These are phyloP conservation scores for Neomorphus geoffroyi DNA, from an alignment of 2,797 vertebrate genomes.

Conservation along the genomic window DNA sequence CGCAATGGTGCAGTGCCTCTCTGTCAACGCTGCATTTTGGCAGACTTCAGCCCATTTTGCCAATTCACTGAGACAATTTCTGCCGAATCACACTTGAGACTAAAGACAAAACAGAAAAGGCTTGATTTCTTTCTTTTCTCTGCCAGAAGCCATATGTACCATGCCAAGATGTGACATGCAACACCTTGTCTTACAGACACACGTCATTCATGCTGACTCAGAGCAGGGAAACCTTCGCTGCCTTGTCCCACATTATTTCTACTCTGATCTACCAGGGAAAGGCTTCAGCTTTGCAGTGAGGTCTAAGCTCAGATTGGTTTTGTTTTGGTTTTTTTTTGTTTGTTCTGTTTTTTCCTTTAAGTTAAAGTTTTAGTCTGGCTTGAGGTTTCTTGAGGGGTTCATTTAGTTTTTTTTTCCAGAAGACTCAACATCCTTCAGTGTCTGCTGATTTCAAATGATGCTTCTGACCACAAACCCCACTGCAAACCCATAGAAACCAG, in stretches of 20 bases:
- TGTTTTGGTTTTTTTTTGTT: too few relatives aligned
- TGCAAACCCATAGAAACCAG: background rate
- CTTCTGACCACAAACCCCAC: background rate
- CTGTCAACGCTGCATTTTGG: background rate
- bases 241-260: background rate
- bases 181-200: slow-evolving; percentile 1
- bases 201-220: background rate
- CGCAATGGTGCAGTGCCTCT: background rate
- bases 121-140: background rate
- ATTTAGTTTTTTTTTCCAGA: background rate
- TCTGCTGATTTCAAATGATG: background rate
- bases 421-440: background rate
- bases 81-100: background rate
- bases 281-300: background rate
- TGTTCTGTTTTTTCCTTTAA: background rate
- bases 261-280: background rate
- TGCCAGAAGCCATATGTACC: background rate
- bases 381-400: background rate
- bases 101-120: background rate
- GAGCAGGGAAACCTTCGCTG: background rate
- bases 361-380: background rate
- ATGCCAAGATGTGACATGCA: background rate
- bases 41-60: background rate
- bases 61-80: background rate
- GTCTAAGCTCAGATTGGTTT: background rate